Base-by-base conservation (phyloP, 2,888 invertebrate genomes). In the Allophyes oxyacanthae region DNA sequence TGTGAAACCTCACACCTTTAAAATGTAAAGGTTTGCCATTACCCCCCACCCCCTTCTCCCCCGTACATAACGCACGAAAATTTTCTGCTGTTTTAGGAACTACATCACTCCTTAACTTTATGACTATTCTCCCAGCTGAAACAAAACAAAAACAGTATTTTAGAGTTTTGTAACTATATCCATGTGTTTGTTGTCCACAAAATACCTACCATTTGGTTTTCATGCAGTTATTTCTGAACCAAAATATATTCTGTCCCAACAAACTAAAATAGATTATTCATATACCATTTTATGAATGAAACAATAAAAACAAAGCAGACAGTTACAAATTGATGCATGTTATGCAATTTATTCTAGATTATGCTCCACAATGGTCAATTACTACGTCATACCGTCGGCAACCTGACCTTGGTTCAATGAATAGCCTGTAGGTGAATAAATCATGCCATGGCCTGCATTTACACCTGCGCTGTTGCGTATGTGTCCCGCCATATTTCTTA, bases 11-110 rank as follows among this genome's bases (percentile, higher is more conserved):
- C 8, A 96, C 95, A 45, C 97, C 97, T 88, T 98, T 98, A 86
- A 97, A 99, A 88, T 97, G 97, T 40, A 99, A 92, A 3, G 96
- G 96, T 81, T 96, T 97, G 2, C 96, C 96, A 73, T 90, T 79
- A 14, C 78, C 79, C 0, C 98, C 97, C 66, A 95, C 83, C 1
- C 98, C 98, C 66, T 95, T 96, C 88, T 99, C 98, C 2, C 99
- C 99, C 0, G 99, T 99, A 84, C 99, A 99, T 0, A 99, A 90
- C 1, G 96, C 96, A 70, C 98, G 95, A 86, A 99, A 99, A 91
- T 99, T 99, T 89, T 99, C 98, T 41, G 96, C 97, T 3, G 98
- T 98, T 84, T 95, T 96, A 20, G 99, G 99, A 59, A 97, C 97
- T 49, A 96, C 90, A 92, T 98, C 96, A 81, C 96, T 96, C 85